phyloP scores from a whole-genome alignment of 2,113 vertebrate species.

The Fregata magnificens region DNA sequence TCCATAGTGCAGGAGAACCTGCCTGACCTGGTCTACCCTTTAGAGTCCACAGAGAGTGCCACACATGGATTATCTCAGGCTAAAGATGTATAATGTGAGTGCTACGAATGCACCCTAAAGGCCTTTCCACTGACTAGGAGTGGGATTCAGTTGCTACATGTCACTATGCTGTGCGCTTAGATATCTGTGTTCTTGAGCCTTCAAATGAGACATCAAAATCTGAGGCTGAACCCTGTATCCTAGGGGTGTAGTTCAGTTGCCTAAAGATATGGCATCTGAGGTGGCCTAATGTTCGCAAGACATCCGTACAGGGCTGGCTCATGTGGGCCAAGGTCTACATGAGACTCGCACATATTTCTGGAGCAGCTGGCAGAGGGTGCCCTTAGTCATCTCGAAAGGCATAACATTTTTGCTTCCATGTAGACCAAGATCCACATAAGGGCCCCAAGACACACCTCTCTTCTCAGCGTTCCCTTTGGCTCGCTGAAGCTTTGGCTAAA shows the following conservation, averaged over 20 bases:
- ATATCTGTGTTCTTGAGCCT: background rate
- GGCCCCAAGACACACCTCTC: background rate
- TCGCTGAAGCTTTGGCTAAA: background rate
- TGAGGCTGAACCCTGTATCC: background rate
- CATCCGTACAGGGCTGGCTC: background rate
- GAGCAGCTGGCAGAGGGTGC: background rate
- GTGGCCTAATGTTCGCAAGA: background rate
- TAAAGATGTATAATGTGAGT: background rate
- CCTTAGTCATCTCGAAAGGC: background rate
- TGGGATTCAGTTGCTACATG: background rate
- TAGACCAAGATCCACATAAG: background rate
- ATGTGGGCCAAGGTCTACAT: background rate
- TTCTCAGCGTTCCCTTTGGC: background rate
- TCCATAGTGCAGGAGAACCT: background rate
- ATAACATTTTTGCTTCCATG: accelerated
- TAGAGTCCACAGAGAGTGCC: background rate
- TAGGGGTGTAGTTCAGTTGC: background rate
- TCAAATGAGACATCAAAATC: background rate
- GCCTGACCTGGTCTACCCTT: background rate
- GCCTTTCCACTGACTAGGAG: background rate
- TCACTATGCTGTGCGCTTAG: background rate
- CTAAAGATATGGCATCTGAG: background rate
- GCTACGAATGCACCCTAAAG: background rate
- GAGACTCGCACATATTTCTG: background rate
- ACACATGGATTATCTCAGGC: background rate